phyloP scores from a whole-genome alignment of 2,888 invertebrate species.

The Drosophila sordidula region DNA sequence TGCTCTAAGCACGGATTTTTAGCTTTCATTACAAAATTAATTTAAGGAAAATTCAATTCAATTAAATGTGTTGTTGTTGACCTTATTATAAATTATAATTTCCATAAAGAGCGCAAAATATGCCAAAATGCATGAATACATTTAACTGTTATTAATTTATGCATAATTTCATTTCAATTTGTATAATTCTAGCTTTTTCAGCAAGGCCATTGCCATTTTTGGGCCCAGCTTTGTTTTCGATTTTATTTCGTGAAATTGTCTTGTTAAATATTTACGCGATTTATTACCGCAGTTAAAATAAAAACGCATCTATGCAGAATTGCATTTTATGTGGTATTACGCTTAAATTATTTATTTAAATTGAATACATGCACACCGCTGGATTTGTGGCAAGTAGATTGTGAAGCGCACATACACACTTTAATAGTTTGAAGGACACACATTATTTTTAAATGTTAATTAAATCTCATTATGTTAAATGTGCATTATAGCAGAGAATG shows the following conservation, averaged over 20 bases:
- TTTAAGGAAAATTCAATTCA: slow-evolving; percentile 36
- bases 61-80: slow-evolving; percentile 26
- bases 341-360: slow-evolving; percentile 35
- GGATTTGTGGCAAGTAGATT: slow-evolving; percentile 36
- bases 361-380: slow-evolving; percentile 43
- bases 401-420: neutral
- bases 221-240: neutral
- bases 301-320: slow-evolving; percentile 10
- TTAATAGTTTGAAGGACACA: neutral
- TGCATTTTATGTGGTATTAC: slow-evolving; percentile 11
- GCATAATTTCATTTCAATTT: slow-evolving; percentile 52
- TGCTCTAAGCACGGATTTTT: neutral
- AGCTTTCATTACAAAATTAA: neutral
- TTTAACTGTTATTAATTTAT: slow-evolving; percentile 43
- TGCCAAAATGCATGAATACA: slow-evolving; percentile 18
- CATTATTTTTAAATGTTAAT: slow-evolving; percentile 3
- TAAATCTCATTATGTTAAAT: slow-evolving; percentile 15
- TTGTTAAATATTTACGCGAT: slow-evolving; percentile 59
- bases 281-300: slow-evolving; percentile 34
- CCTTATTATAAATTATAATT: slow-evolving; percentile 51
- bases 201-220: slow-evolving; percentile 4
- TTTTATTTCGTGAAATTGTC: slow-evolving; percentile 33
- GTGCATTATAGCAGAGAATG: slow-evolving; percentile 12
- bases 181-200: slow-evolving; percentile 24
- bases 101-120: slow-evolving; percentile 2